Evolutionary conservation across 2,797 vertebrate species (phyloP).

Genomic region (Coluber constrictor): DNA sequence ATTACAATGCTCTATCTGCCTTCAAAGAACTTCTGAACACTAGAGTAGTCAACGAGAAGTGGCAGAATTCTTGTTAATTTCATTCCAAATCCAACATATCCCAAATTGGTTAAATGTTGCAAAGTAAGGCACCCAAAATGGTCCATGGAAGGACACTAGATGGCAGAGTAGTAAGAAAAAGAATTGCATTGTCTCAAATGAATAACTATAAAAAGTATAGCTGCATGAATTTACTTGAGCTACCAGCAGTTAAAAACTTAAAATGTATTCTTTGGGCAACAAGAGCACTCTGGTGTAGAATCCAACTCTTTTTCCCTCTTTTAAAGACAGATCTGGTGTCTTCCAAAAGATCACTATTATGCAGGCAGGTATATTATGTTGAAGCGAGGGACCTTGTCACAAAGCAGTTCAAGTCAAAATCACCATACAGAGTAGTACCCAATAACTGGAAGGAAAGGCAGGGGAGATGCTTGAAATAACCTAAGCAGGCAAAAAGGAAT

Average conservation of each 20-base stretch:
- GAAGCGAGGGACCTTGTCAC: neutral
- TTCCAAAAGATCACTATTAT: neutral
- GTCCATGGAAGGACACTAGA: neutral
- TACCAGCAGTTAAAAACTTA: neutral
- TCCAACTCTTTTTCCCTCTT: neutral
- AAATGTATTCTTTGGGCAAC: neutral
- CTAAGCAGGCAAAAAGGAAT: neutral
- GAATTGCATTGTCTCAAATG: neutral
- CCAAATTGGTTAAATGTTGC: neutral
- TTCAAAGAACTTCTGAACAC: neutral
- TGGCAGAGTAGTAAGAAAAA: neutral
- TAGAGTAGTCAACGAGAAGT: neutral
- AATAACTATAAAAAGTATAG: neutral
- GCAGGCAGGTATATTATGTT: neutral
- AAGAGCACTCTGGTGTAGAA: neutral
- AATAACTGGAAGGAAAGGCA: neutral
- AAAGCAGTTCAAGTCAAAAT: neutral
- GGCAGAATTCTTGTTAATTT: neutral
- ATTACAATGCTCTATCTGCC: neutral
- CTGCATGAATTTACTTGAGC: neutral
- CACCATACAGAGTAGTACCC: neutral
- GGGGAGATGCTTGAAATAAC: neutral
- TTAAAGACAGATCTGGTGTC: neutral
- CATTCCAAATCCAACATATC: neutral
- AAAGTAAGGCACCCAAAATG: neutral